Evolutionary conservation across 2,797 vertebrate species (phyloP), one percentile per base, ranked within the genome.

Genomic region (Cuniculus paca): DNA sequence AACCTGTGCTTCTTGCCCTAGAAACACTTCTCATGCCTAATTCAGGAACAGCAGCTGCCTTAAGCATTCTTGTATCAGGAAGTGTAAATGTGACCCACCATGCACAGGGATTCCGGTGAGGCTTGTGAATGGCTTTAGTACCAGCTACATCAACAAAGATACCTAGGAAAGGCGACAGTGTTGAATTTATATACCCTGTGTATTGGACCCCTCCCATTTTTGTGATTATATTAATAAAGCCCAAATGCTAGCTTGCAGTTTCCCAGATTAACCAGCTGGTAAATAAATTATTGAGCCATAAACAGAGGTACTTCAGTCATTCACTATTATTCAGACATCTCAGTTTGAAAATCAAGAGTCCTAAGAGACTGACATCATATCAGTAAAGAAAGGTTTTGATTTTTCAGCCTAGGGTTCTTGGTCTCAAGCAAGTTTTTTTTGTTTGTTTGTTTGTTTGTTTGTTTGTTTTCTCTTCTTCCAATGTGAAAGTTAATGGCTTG

Each of bases 401-500:
- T 90, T 81, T 92, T 91, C 2, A 68, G 20, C 85, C 52, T 60
- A 72, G 31, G 28, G 7, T 48, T 56, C 28, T 58, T 65, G 19
- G 39, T 19, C 39, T 79, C 80, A 91, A 61, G 75, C 77, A 93
- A 52, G 26, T 42, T n/a, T n/a, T 22, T 26, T 54, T 3, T 34
- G 52, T 48, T 26, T 28, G 45, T 78, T n/a, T 36, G 12, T 45
- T 6, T 22, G 20, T 54, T 3, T 34, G 52, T 48, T 26, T 28
- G 45, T 78, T n/a, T 36, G 12, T 45, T 6, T 52, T 20, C 50
- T 6, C 16, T 34, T 48, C 42, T 70, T 63, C 48, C 2, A 61
- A 13, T 88, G 56, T 88, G 20, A 83, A 94, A 96, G 52, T 91
- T 97, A 89, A 82, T 58, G 68, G 58, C 45, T 74, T 93, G 42